Evolutionary conservation across 2,113 vertebrate species (phyloP), one percentile per base, ranked within the genome.

Genomic region (Phaetusa simplex): DNA sequence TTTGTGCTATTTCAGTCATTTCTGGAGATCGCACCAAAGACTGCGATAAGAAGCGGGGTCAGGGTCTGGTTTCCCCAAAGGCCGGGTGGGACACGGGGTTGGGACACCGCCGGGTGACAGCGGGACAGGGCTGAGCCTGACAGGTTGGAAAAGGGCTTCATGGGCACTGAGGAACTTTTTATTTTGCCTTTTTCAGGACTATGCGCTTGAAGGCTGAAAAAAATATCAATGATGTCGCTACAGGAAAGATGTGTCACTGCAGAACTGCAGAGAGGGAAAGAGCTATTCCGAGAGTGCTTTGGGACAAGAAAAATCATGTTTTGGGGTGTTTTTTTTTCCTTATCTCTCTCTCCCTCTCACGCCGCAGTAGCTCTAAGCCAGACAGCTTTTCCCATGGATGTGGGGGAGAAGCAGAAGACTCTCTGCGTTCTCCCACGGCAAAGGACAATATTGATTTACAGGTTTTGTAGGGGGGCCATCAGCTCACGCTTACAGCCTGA

Each of bases 81-180:
- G 18, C 59, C 7, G 74, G 15, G 30, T 8, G 6, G 7, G 40
- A 24, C 6, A 59, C 3, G 6, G 43, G n/a, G 50, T 26, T 11
- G n/a, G 24, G 30, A 36, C 16, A 9, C 70, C 1, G 20, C 26
- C 0, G 5, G 52, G 45, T 40, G 43, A 32, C 53, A 12, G 42
- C 24, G 38, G 27, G 47, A 36, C 55, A 18, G 50, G 5, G 30
- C 62, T 23, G 73, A 36, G 30, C 36, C 20, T 5, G 20, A 21
- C 0, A 0, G 20, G 43, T 42, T 42, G 20, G 2, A 11, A 43
- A 27, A 18, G 22, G 27, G 11, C 27, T 62, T 32, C 22, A 22
- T 27, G 22, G 23, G 22, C 16, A 3, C 56, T 17, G 40, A 64
- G 49, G 29, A 72, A 34, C 7, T 20, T 13, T 27, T 27, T 27